Conservation (phyloP, 2,888 invertebrate species). For the Epirrita christyi region DNA sequence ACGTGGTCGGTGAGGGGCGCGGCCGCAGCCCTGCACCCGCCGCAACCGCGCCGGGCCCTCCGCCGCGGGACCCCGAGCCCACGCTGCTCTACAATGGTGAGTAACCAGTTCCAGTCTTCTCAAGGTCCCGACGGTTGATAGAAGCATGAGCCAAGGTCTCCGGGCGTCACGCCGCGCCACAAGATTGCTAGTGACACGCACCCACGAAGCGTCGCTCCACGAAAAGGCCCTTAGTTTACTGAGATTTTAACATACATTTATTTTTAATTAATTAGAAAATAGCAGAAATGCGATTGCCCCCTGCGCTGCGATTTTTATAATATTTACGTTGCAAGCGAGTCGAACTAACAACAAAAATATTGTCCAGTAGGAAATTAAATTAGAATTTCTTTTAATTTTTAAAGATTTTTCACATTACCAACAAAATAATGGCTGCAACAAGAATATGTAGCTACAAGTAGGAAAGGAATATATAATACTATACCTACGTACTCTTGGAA, state of each 20-base stretch:
- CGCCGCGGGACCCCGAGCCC: slow-evolving; percentile 88
- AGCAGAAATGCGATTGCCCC: slow-evolving; percentile 57
- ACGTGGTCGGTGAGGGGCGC: slow-evolving; percentile 93
- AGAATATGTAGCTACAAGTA: background rate
- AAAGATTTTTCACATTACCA: background rate
- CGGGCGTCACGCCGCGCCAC: slow-evolving; percentile 1
- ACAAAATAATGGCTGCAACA: background rate
- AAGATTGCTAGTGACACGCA: slow-evolving; percentile 5
- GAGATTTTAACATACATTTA: slow-evolving; percentile 12
- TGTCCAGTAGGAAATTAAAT: background rate
- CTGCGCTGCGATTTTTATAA: slow-evolving; percentile 63
- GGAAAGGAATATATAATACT: slow-evolving; percentile 9
- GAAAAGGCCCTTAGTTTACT: slow-evolving; percentile 6
- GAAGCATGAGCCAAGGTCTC: slow-evolving; percentile 80
- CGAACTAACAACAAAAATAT: slow-evolving; percentile 25
- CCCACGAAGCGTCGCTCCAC: slow-evolving; percentile 3
- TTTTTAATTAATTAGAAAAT: slow-evolving; percentile 31
- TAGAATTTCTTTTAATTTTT: too few relatives aligned
- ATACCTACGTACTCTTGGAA: slow-evolving; percentile 20
- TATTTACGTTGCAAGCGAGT: slow-evolving; percentile 62
- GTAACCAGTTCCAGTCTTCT: slow-evolving; percentile 43
- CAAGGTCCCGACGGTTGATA: slow-evolving; percentile 71
- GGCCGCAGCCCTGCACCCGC: slow-evolving; percentile 82
- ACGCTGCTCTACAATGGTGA: slow-evolving; percentile 92
- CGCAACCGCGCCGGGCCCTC: slow-evolving; percentile 88